phyloP scores from a whole-genome alignment of 2,888 invertebrate species.

The Metopia argyrocephala region DNA sequence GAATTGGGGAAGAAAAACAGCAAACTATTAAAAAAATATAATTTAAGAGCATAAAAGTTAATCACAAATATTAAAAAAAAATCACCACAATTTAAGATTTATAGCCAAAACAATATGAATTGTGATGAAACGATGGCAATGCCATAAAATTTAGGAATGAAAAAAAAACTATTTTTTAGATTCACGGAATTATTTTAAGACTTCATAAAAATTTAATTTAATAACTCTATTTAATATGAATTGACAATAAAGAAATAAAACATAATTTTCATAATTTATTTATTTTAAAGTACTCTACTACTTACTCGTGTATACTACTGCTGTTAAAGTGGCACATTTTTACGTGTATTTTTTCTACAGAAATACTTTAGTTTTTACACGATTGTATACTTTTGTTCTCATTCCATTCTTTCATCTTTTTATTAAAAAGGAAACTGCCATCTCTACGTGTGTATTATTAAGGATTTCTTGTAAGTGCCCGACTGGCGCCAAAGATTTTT shows the following conservation, averaged over 20 bases:
- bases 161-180: no score
- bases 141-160: background rate
- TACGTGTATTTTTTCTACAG: constrained; percentile 59
- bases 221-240: background rate
- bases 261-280: no score
- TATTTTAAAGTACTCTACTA: constrained; percentile 5
- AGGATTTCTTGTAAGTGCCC: constrained; percentile 26
- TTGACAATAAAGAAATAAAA: no score
- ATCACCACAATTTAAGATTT: constrained; percentile 54
- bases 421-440: background rate
- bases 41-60: constrained; percentile 14
- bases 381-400: constrained; percentile 6
- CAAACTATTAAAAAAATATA: background rate
- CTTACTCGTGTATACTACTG: background rate
- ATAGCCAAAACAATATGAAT: constrained; percentile 10
- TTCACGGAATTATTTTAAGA: background rate
- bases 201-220: background rate
- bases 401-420: background rate
- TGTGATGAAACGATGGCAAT: background rate
- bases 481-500: constrained; percentile 41
- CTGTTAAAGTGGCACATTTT: constrained; percentile 53
- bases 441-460: constrained; percentile 30
- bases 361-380: constrained; percentile 56
- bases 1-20: background rate
- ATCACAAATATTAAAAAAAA: constrained; percentile 35